Conservation (phyloP, 2,113 vertebrate species). For the Callaeas wilsoni region DNA sequence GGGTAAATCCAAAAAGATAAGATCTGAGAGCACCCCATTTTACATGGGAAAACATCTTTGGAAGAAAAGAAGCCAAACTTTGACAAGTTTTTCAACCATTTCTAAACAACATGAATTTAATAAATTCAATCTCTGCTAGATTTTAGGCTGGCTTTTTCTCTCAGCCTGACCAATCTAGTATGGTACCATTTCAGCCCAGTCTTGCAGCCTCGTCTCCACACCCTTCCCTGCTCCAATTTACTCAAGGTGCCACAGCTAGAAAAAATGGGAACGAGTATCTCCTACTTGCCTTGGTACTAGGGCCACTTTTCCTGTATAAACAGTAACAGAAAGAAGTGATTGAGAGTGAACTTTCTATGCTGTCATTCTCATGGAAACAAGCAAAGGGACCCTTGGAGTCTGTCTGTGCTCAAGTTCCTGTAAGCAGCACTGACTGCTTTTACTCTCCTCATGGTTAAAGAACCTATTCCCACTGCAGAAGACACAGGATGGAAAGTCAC, state of each 20-base stretch:
- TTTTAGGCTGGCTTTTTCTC: not conserved
- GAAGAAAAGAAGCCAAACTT: not conserved
- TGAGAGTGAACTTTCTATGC: not conserved
- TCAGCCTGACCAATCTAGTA: not conserved
- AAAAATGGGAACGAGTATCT: not conserved
- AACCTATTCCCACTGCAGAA: not conserved
- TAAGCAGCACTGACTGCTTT: not conserved
- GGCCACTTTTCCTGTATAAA: not conserved
- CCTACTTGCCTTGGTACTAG: not conserved
- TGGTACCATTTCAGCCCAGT: not conserved
- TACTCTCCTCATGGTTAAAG: not conserved
- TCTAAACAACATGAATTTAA: not conserved
- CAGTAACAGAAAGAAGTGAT: not conserved
- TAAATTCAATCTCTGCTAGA: not conserved
- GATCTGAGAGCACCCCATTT: not conserved
- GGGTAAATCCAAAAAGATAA: not conserved
- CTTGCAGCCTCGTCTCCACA: not conserved
- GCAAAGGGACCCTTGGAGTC: not conserved
- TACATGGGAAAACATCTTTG: not conserved
- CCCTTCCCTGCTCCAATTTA: not conserved
- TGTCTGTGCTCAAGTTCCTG: not conserved
- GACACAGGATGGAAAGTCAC: constrained; percentile 4
- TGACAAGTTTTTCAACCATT: not conserved
- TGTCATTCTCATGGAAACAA: not conserved
- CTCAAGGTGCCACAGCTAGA: not conserved